Base-by-base conservation (phyloP, 37 sponge, comb jelly and placozoan genomes). In the Ianthella basta region DNA sequence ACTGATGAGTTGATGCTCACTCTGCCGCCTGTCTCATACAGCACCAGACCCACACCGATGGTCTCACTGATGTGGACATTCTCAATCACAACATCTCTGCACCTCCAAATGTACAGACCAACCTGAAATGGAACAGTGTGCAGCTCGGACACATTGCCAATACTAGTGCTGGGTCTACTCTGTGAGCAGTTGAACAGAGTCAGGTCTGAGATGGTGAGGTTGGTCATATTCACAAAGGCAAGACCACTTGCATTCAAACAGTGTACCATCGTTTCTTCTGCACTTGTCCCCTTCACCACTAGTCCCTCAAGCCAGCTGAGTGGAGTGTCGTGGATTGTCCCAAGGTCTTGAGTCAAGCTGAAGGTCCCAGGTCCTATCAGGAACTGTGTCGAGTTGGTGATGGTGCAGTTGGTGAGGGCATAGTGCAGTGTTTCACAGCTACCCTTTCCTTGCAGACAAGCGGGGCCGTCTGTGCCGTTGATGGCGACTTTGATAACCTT, bases 351-450 rank as follows among this genome's bases (percentile, higher is more conserved):
- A n/a, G n/a, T n/a, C n/a, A n/a, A n/a, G n/a, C n/a, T n/a, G n/a
- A n/a, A n/a, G n/a, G 23, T 21, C 66, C 27, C 27, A 10, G 27
- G 23, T 24, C 27, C 66, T 29, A 29, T 16, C 27, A 18, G 12
- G 70, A 69, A 69, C 29, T 30, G 29, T 1, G 70, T 69, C 1
- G 32, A 32, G 70, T 69, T 69, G 34, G 29, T n/a, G 70, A 69
- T 69, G 27, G 70, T 69, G 34, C 70, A 69, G 27, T 69, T 69
- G 33, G 70, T 32, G 70, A 69, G 27, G 34, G 70, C 70, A 69
- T 69, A 69, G 70, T 69, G 34, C 1, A 69, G 27, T 69, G 70
- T 69, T 35, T 33, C 1, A 69, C 70, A 69, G 19, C 15, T 18
- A 69, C 27, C 34, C 1, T n/a, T 29, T 2, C 70, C 70, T 18